Percentiles rank a stretch among this genome's conserved stretches.
phyloP scores from a whole-genome alignment of 1,140 invertebrate species.

The Hycleus phaleratus region DNA sequence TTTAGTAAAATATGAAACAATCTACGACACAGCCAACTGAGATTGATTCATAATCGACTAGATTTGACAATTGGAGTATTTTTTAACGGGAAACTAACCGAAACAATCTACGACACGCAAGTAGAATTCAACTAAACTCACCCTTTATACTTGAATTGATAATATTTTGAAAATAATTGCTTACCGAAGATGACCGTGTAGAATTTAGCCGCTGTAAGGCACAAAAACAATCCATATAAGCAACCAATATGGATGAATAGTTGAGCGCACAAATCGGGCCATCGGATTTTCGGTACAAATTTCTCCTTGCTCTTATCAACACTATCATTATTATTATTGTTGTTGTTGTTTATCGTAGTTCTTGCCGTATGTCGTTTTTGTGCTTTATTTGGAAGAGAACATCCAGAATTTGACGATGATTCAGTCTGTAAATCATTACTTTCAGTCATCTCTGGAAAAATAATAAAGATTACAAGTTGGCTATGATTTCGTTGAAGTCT shows the following conservation, averaged over 20 bases:
- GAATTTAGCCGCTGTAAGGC: constrained; percentile 54
- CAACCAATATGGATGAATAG: constrained; percentile 58
- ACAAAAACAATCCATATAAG: constrained; percentile 62
- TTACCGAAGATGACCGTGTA: constrained; percentile 65
- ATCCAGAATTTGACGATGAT: background rate
- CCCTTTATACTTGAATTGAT: no score
- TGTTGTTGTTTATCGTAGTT: constrained; percentile 3
- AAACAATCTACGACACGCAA: no score
- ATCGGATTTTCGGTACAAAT: constrained; percentile 55
- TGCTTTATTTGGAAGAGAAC: background rate
- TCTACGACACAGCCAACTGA: no score
- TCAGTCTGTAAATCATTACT: constrained; percentile 6
- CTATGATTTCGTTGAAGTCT: no score
- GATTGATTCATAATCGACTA: no score
- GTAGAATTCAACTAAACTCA: no score
- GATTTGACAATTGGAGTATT: no score
- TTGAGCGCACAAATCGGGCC: constrained; percentile 61
- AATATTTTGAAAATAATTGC: constrained; percentile 21
- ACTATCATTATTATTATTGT: constrained; percentile 1
- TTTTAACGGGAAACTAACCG: no score
- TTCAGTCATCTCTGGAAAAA: constrained; percentile 25
- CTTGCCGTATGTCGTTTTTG: constrained; percentile 1
- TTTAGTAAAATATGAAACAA: no score
- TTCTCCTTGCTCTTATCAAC: constrained; percentile 30
- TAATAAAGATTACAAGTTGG: background rate